Percentiles rank a stretch among this genome's conserved stretches.
Conservation (phyloP, 1,140 invertebrate genomes). For the Diorhabda carinulata region DNA sequence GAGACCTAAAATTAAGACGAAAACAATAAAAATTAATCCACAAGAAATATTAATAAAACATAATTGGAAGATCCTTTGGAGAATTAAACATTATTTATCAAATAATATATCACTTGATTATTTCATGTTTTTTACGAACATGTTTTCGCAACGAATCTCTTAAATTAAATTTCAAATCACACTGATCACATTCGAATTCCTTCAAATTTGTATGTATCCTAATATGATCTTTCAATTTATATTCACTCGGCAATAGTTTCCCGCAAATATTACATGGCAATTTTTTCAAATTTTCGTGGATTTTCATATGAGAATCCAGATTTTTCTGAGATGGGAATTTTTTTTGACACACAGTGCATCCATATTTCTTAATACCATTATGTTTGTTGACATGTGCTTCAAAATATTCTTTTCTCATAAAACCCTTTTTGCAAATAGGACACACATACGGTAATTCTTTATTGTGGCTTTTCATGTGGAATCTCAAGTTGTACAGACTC, state of each 20-base stretch:
- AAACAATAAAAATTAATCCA: no score
- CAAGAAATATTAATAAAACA: no score
- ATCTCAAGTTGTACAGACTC: slow-evolving; percentile 44
- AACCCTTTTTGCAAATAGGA: slow-evolving; percentile 41
- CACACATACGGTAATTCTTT: slow-evolving; percentile 37
- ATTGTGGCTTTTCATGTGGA: slow-evolving; percentile 44
- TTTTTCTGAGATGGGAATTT: slow-evolving; percentile 43
- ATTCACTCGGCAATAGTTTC: slow-evolving; percentile 36
- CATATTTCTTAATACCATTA: slow-evolving; percentile 41
- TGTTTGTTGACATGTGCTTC: slow-evolving; percentile 43
- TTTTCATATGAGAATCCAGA: slow-evolving; percentile 42
- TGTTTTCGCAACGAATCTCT: slow-evolving; percentile 42
- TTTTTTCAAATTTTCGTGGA: slow-evolving; percentile 38
- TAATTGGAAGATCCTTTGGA: no score
- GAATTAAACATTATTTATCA: no score
- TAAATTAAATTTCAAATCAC: slow-evolving; percentile 40
- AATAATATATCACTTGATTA: no score
- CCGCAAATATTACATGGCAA: slow-evolving; percentile 39
- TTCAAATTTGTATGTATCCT: slow-evolving; percentile 39
- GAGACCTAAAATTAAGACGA: no score
- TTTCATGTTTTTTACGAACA: slow-evolving; percentile 39
- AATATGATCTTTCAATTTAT: slow-evolving; percentile 40
- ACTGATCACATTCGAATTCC: slow-evolving; percentile 40
- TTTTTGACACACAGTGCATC: slow-evolving; percentile 37
- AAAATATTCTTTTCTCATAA: slow-evolving; percentile 43